Percentiles rank a stretch among this genome's conserved stretches.
Evolutionary conservation across 2,113 vertebrate species (phyloP).

Genomic region (Garra rufa): DNA sequence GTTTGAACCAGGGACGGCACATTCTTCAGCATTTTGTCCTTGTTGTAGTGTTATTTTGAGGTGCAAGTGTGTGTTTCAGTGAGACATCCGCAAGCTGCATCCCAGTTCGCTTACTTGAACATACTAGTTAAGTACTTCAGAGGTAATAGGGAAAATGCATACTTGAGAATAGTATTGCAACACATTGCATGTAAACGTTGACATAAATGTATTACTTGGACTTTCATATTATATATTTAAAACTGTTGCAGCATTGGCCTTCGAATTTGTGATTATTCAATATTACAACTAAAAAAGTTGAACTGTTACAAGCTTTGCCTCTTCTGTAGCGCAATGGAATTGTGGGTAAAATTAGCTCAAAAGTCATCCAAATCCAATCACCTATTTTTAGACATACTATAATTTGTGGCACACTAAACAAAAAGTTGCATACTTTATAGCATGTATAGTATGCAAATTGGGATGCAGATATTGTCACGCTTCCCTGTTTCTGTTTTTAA

Average conservation of each 20-base stretch:
- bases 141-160: background rate
- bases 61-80: background rate
- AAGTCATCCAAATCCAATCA: background rate
- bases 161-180: background rate
- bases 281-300: background rate
- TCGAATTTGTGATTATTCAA: background rate
- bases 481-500: background rate
- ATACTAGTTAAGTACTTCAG: background rate
- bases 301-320: background rate
- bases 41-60: conserved; percentile 22
- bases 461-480: background rate
- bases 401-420: background rate
- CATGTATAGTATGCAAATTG: background rate
- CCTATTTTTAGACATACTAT: background rate
- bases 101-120: background rate
- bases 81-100: background rate
- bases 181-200: background rate
- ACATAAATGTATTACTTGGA: background rate
- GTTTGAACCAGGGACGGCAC: background rate
- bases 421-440: background rate
- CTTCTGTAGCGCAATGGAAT: background rate
- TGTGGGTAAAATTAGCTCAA: background rate
- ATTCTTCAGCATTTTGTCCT: conserved; percentile 19
- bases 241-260: background rate
- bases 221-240: background rate